A percentile compares a stretch with the other conserved stretches of the same genome.
phyloP scores from a whole-genome alignment of 1,140 invertebrate species.

The Tyrophagus putrescentiae region DNA sequence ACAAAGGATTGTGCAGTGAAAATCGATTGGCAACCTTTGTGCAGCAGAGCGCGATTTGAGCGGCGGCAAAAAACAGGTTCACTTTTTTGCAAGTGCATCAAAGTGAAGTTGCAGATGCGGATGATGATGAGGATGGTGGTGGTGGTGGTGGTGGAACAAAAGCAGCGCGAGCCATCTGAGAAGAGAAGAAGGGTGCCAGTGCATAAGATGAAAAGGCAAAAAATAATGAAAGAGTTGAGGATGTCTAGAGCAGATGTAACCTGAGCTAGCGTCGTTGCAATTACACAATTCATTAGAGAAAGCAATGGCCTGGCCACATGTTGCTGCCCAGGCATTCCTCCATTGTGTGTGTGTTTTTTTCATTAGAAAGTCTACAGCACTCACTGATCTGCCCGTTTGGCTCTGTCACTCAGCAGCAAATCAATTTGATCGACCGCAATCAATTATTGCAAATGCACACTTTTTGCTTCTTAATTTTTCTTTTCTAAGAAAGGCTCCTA shows the following conservation, averaged over 20 bases:
- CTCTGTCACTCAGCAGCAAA: background rate
- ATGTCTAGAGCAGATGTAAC: constrained; percentile 9
- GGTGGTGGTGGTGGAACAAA: too few relatives aligned
- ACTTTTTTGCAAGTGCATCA: constrained; percentile 1
- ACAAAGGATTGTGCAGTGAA: too few relatives aligned
- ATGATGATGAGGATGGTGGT: background rate
- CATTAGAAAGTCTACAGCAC: too few relatives aligned
- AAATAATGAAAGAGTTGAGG: too few relatives aligned
- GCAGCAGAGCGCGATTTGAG: background rate
- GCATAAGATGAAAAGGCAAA: too few relatives aligned
- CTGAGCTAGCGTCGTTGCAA: background rate
- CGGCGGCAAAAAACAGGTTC: background rate
- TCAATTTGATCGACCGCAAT: constrained; percentile 8
- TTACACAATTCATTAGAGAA: constrained; percentile 18
- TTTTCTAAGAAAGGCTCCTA: background rate
- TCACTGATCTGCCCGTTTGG: background rate
- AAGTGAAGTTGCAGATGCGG: background rate
- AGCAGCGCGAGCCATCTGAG: background rate
- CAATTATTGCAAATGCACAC: constrained; percentile 5
- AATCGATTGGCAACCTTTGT: background rate
- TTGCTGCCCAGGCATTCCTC: background rate
- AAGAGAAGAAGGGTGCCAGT: too few relatives aligned
- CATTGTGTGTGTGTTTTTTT: too few relatives aligned
- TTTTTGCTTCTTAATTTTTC: background rate
- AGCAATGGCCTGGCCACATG: constrained; percentile 9